Percentiles rank a stretch among this genome's conserved stretches.
phyloP scores from a whole-genome alignment of 2,888 invertebrate genomes.

The Xylophagus ater region DNA sequence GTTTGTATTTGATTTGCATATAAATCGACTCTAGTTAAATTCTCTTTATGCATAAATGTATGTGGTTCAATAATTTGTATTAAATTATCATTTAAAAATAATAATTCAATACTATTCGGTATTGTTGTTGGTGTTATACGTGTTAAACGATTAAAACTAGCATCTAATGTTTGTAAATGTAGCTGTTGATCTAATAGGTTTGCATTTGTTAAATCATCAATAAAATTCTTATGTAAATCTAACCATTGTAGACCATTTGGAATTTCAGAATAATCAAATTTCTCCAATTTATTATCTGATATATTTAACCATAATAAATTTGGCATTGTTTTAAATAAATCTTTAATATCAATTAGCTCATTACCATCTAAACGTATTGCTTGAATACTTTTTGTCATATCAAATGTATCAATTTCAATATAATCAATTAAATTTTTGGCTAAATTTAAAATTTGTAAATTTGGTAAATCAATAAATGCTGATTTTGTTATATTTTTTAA shows the following conservation, averaged over 20 bases:
- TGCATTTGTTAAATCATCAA: conserved; percentile 66
- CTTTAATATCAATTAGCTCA: conserved; percentile 67
- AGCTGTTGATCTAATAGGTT: conserved; percentile 58
- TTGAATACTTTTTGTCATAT: conserved; percentile 66
- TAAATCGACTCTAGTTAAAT: conserved; percentile 81
- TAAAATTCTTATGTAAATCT: conserved; percentile 79
- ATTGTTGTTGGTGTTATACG: conserved; percentile 64
- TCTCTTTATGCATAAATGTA: conserved; percentile 78
- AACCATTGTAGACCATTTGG: conserved; percentile 77
- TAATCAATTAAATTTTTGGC: conserved; percentile 71
- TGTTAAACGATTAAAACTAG: conserved; percentile 79
- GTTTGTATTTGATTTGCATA: conserved; percentile 86
- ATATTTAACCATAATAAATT: conserved; percentile 82
- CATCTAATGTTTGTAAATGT: conserved; percentile 71
- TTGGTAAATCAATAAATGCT: conserved; percentile 66
- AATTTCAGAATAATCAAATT: conserved; percentile 79
- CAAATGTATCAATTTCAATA: conserved; percentile 72
- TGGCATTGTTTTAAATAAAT: conserved; percentile 71
- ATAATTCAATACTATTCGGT: conserved; percentile 72
- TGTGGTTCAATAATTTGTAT: conserved; percentile 77
- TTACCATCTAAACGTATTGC: conserved; percentile 82
- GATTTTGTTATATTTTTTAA: conserved; percentile 70
- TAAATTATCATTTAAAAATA: conserved; percentile 82
- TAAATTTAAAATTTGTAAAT: conserved; percentile 75
- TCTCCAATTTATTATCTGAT: conserved; percentile 77